phyloP scores from a whole-genome alignment of 2,113 vertebrate species.

The Nematolebias whitei region DNA sequence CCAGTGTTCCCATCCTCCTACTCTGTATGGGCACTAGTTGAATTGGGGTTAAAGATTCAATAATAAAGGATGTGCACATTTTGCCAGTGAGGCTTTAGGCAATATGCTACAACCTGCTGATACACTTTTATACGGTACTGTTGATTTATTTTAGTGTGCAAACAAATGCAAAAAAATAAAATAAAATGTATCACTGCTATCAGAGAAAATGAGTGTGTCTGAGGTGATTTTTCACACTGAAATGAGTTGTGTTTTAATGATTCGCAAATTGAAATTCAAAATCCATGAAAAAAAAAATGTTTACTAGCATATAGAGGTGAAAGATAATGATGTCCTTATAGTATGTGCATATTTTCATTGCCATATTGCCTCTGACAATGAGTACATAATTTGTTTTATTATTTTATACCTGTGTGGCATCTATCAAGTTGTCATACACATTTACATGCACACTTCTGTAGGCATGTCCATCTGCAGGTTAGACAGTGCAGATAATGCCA shows the following conservation, averaged over 20 bases:
- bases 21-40: slow-evolving; percentile 11
- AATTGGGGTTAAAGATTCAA: slow-evolving; percentile 7
- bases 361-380: slow-evolving; percentile 1
- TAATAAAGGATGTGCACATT: not conserved
- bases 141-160: not conserved
- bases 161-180: slow-evolving; percentile 7
- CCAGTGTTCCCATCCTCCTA: not conserved
- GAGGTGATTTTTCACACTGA: slow-evolving; percentile 33
- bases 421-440: not conserved
- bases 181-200: not conserved
- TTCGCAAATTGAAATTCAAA: slow-evolving; percentile 74
- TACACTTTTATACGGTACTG: not conserved
- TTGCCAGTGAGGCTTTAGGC: not conserved
- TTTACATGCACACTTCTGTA: slow-evolving; percentile 24
- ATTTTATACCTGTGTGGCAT: slow-evolving; percentile 1
- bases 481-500: slow-evolving; percentile 56
- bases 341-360: slow-evolving; percentile 10
- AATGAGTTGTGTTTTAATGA: slow-evolving; percentile 66
- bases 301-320: slow-evolving; percentile 61
- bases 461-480: slow-evolving; percentile 57
- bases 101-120: not conserved
- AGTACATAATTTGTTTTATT: slow-evolving; percentile 15
- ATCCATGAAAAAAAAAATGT: slow-evolving; percentile 75
- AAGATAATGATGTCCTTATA: slow-evolving; percentile 69
- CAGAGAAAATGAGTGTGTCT: slow-evolving; percentile 47